phyloP scores from a whole-genome alignment of 2,888 invertebrate species.

The Julus scanicus region DNA sequence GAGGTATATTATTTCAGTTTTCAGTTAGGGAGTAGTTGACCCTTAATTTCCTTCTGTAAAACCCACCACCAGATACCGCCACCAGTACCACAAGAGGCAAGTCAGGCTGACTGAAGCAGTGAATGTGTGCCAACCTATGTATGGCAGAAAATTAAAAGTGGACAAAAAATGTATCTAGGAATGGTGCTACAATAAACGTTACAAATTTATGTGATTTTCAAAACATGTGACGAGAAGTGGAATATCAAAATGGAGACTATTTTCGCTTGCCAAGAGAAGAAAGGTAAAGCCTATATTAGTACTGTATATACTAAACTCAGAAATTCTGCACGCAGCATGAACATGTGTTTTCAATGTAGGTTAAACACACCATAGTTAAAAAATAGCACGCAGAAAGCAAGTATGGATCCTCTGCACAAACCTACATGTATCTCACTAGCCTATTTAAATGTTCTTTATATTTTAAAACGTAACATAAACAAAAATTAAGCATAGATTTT shows the following conservation, averaged over 20 bases:
- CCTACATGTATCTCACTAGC: background rate
- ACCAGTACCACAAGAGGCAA: background rate
- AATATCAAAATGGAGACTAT: background rate
- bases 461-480: background rate
- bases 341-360: conserved; percentile 19
- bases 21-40: background rate
- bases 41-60: background rate
- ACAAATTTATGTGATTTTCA: background rate
- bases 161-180: background rate
- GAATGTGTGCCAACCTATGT: conserved; percentile 3
- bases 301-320: background rate
- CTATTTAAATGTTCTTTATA: background rate
- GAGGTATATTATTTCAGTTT: too few relatives aligned
- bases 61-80: background rate
- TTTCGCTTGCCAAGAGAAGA: background rate
- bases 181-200: background rate
- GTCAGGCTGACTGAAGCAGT: background rate
- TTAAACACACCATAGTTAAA: background rate
- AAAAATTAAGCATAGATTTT: background rate
- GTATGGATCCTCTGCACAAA: background rate
- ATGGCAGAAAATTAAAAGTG: background rate
- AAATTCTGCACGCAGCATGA: conserved; percentile 1
- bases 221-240: background rate
- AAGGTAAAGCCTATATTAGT: background rate
- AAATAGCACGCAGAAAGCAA: background rate